phyloP scores from a whole-genome alignment of 2,113 vertebrate genomes.

The Alligator sinensis region DNA sequence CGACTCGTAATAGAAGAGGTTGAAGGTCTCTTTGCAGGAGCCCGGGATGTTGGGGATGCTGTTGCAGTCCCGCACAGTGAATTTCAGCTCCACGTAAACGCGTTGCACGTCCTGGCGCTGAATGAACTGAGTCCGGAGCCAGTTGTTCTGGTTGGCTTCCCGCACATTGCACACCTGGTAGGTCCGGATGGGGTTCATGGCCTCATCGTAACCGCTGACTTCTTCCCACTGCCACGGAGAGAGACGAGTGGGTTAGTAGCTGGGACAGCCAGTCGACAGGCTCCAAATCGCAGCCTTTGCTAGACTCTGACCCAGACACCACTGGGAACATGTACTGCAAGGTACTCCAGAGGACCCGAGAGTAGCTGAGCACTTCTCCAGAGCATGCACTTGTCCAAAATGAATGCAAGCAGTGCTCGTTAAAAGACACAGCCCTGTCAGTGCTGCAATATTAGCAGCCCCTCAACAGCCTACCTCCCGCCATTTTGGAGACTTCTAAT shows the following conservation, averaged over 20 bases:
- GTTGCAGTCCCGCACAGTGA: constrained; percentile 96
- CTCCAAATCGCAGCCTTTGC: background rate
- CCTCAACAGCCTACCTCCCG: too few species aligned
- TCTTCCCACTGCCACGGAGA: constrained; percentile 91
- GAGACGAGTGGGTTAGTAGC: background rate
- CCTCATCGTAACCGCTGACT: constrained; percentile 95
- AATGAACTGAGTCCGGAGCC: constrained; percentile 96
- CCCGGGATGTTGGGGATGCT: constrained; percentile 97
- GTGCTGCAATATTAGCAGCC: too few species aligned
- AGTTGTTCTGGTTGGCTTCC: constrained; percentile 95
- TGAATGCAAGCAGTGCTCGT: too few species aligned
- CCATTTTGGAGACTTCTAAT: too few species aligned
- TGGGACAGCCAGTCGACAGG: background rate
- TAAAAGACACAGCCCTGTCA: too few species aligned
- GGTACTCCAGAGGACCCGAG: background rate
- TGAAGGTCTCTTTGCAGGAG: constrained; percentile 99
- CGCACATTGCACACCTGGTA: constrained; percentile 97
- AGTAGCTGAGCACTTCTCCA: background rate
- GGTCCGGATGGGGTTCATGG: constrained; percentile 96
- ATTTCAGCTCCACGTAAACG: constrained; percentile 96
- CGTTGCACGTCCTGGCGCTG: constrained; percentile 91
- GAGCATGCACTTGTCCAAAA: too few species aligned
- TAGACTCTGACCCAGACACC: too few species aligned
- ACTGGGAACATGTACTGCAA: fast-evolving
- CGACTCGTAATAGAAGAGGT: constrained; percentile 97